A percentile compares a stretch with the other conserved stretches of the same genome.
These are phyloP conservation scores for Cabera pusaria DNA, from an alignment of 2,888 invertebrate genomes.

Conservation along the genomic window DNA sequence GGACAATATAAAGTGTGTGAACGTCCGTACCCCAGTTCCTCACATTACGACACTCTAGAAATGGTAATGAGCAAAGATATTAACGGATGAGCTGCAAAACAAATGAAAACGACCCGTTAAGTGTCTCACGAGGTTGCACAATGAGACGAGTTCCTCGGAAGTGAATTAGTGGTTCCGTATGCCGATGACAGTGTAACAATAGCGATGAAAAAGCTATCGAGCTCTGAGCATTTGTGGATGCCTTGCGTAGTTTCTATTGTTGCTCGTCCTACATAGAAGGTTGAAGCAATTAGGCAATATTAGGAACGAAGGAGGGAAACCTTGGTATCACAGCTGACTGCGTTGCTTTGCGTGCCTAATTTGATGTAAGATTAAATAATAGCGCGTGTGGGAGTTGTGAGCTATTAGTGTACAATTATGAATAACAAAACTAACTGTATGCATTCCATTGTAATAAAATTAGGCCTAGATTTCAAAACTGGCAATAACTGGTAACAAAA, in stretches of 20 bases:
- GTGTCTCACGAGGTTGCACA: constrained; percentile 56
- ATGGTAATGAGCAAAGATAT: constrained; percentile 51
- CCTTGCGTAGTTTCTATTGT: constrained; percentile 63
- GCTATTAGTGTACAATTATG: constrained; percentile 12
- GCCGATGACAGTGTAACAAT: constrained; percentile 55
- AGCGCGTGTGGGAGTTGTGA: constrained; percentile 24
- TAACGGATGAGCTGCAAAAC: constrained; percentile 46
- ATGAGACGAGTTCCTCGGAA: constrained; percentile 59
- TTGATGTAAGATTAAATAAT: constrained; percentile 33
- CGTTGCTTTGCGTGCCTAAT: constrained; percentile 28
- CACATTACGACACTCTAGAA: constrained; percentile 46
- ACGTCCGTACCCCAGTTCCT: constrained; percentile 47
- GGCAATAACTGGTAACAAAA: constrained; percentile 41
- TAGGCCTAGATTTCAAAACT: constrained; percentile 20
- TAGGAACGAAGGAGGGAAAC: constrained; percentile 55
- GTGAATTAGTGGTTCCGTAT: constrained; percentile 56
- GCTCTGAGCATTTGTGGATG: constrained; percentile 49
- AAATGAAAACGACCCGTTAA: constrained; percentile 48
- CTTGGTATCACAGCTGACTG: constrained; percentile 47
- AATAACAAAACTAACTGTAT: constrained; percentile 5
- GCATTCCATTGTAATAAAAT: constrained; percentile 23
- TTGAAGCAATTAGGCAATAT: constrained; percentile 72
- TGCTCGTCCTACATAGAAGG: constrained; percentile 54
- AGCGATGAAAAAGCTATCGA: constrained; percentile 50
- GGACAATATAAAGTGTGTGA: constrained; percentile 39